Percentiles rank a stretch among this genome's conserved stretches.
Evolutionary conservation across 2,797 vertebrate species (phyloP).

Genomic region (Bryconaethiops microstoma): DNA sequence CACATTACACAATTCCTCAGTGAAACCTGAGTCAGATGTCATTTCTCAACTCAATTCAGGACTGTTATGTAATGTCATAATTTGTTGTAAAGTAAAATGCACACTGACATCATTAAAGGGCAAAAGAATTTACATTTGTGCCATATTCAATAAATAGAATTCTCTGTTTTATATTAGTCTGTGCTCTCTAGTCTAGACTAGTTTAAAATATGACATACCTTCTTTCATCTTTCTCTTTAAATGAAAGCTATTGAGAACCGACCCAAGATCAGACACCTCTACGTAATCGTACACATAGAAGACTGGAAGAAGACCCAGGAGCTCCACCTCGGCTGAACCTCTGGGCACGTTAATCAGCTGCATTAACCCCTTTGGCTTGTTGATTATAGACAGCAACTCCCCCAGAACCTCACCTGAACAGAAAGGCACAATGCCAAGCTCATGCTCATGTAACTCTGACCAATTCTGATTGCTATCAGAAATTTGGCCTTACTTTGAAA

Average conservation of each 20-base stretch:
- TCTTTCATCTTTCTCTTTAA: constrained; percentile 81
- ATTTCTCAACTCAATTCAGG: neutral
- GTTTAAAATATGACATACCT: constrained; percentile 73
- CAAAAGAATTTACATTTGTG: neutral
- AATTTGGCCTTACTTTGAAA: no score
- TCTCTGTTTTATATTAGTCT: neutral
- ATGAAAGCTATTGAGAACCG: constrained; percentile 52
- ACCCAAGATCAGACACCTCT: constrained; percentile 67
- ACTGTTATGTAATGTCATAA: neutral
- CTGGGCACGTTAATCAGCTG: constrained; percentile 77
- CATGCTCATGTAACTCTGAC: neutral
- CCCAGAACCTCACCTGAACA: constrained; percentile 84
- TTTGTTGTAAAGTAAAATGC: neutral
- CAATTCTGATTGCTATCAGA: neutral
- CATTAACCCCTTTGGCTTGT: constrained; percentile 72
- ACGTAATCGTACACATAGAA: constrained; percentile 85
- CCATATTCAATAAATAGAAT: neutral
- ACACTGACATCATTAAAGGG: neutral
- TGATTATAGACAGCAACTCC: constrained; percentile 73
- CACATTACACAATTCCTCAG: no score
- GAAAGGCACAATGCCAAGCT: neutral
- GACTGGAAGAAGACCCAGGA: constrained; percentile 75
- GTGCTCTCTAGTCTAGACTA: neutral
- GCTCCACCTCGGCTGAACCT: constrained; percentile 82
- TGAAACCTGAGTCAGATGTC: no score